Evolutionary conservation across 2,113 vertebrate genomes (phyloP).

Genomic region (Mesembrinibis cayennensis): DNA sequence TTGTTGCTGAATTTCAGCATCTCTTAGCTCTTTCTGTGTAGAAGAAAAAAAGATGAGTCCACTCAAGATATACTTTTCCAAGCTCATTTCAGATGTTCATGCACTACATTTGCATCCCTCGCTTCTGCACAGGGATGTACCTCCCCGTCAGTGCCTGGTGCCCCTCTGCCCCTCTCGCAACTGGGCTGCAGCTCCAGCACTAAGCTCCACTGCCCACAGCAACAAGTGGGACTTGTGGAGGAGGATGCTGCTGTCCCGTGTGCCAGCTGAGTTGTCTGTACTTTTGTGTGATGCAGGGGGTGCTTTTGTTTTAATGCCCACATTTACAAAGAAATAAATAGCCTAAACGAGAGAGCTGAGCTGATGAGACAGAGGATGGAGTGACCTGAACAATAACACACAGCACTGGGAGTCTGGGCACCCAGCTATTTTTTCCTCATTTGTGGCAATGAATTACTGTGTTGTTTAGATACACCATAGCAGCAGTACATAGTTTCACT

Average conservation of each 20-base stretch:
- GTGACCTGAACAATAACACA: not conserved
- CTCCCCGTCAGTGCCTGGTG: rapidly evolving
- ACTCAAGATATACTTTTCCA: not conserved
- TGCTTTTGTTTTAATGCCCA: not conserved
- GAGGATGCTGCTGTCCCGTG: not conserved
- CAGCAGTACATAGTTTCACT: not conserved
- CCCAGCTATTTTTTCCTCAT: not conserved
- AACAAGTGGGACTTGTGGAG: not conserved
- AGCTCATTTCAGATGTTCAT: not conserved
- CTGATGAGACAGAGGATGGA: not conserved
- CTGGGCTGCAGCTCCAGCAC: not conserved
- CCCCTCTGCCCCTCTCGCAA: not conserved
- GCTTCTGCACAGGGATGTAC: not conserved
- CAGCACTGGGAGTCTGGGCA: not conserved
- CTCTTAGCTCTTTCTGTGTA: not conserved
- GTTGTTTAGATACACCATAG: not conserved
- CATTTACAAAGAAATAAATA: not conserved
- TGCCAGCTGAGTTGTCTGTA: not conserved
- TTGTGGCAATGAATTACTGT: not conserved
- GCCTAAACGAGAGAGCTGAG: not conserved
- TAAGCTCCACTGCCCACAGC: not conserved
- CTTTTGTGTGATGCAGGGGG: not conserved
- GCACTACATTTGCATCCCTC: not conserved
- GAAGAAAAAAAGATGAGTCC: not conserved
- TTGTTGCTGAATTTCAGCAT: not conserved